Base-by-base conservation (phyloP, 2,888 invertebrate species). In the Cremastobaeus sp. region DNA sequence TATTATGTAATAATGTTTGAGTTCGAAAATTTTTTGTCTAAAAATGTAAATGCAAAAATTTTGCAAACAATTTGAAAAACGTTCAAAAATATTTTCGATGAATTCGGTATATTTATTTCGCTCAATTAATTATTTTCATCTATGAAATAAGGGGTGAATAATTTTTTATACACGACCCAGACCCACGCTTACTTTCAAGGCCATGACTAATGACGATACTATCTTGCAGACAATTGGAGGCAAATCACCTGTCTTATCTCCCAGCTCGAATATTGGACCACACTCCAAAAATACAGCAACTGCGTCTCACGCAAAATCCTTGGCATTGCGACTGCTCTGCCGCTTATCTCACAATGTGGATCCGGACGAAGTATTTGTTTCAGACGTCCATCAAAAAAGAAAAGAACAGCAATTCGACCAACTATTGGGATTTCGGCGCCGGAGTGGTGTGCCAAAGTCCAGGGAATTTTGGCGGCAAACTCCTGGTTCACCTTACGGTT, bases 311-410 rank as follows among this genome's bases (percentile, higher is more conserved):
- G 0, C 92, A 93, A 78, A 95, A 95, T 85, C 93, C 94, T 0
- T 94, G 94, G 94, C 93, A 94, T 81, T 95, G 95, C 80, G 94
- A 94, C 83, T 94, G 95, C 82, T 91, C 92, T 77, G 91, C 92
- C 25, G 89, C 93, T 1, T 94, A 94, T 83, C 90, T 94, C 70
- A 92, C 94, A 1, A 90, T 90, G 92, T 94, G 87, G 87, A 43
- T 86, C 21, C 81, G 84, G 9, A 83, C 77, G 9, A 80, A 82
- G 35, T 83, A 83, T 43, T 54, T 77, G 8, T 47, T 55, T 3
- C 57, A 57, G 25, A 48, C 43, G 8, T 25, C 25, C 8, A 25
- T 25, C 4, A 25, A 25, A 4, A 8, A 25, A 32, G 32, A 41
- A 9, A 60, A 48, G 30, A 18, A 32, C 21, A 50, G 70, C 9